Conservation (phyloP, 2,113 vertebrate species). For the Cyprinodon brontotheroides region DNA sequence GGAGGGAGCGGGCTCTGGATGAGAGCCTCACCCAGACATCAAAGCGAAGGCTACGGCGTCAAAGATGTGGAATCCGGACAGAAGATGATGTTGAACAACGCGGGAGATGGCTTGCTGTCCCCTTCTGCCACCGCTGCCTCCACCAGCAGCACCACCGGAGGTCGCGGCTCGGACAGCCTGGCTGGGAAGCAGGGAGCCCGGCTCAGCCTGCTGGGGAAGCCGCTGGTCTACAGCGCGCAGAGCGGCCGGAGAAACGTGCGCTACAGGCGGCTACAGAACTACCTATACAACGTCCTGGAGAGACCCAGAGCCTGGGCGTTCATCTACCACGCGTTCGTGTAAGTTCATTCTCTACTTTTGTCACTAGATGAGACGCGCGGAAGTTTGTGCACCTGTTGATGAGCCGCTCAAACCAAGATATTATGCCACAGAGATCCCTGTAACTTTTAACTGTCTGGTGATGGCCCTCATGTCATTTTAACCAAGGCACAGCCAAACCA, state of each 20-base stretch:
- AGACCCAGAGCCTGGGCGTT: conserved; percentile 94
- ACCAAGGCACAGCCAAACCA: not conserved
- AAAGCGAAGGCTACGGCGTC: conserved; percentile 79
- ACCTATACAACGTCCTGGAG: conserved; percentile 97
- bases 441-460: not conserved
- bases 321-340: conserved; percentile 96
- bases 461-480: not conserved
- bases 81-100: conserved; percentile 81
- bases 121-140: conserved; percentile 76
- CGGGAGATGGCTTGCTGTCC: conserved; percentile 86
- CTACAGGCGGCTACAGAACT: conserved; percentile 93
- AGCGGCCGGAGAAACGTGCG: conserved; percentile 93
- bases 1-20: conserved; percentile 86
- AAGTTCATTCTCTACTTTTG: conserved; percentile 70
- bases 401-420: not conserved
- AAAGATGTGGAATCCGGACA: conserved; percentile 92
- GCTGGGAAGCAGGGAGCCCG: conserved; percentile 90
- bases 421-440: not conserved
- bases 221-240: conserved; percentile 90
- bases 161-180: conserved; percentile 81
- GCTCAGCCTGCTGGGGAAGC: conserved; percentile 93
- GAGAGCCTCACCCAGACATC: conserved; percentile 78
- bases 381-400: conserved; percentile 64
- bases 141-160: conserved; percentile 4
- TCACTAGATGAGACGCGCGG: not conserved